phyloP scores from a whole-genome alignment of 2,797 vertebrate species.

The Phaenicophaeus curvirostris region DNA sequence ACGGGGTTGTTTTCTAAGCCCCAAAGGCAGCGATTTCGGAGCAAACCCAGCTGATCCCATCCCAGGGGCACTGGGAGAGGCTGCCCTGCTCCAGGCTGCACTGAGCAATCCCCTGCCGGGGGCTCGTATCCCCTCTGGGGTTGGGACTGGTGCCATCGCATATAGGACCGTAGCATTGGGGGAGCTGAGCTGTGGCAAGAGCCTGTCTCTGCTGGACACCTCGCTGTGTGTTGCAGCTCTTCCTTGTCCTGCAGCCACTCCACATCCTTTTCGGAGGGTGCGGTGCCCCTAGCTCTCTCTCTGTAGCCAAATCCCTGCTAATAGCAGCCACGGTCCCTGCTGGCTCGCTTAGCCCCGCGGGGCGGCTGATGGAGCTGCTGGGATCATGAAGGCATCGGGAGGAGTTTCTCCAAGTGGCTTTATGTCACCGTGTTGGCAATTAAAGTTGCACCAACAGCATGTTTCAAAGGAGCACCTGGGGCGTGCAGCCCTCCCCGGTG shows the following conservation, averaged over 20 bases:
- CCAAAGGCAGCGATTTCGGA: constrained; percentile 1
- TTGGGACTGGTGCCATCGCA: background rate
- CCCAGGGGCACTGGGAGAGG: background rate
- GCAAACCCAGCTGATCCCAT: background rate
- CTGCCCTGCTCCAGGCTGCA: background rate
- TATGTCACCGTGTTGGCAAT: background rate
- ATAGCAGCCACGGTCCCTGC: accelerated
- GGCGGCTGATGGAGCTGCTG: background rate
- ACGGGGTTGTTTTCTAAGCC: constrained; percentile 24
- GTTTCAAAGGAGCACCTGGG: accelerated
- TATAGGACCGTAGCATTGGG: accelerated
- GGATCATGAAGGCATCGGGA: background rate
- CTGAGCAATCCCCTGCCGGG: background rate
- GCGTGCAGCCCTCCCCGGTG: accelerated
- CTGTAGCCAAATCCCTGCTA: background rate
- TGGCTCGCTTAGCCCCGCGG: accelerated
- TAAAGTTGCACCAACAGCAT: background rate
- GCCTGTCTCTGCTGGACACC: background rate
- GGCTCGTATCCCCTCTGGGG: accelerated
- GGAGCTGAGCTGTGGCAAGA: accelerated
- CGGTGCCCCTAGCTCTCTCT: background rate
- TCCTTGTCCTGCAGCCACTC: background rate
- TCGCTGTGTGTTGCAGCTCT: background rate
- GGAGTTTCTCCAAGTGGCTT: constrained; percentile 54
- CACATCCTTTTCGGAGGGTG: background rate